A percentile compares a stretch with the other conserved stretches of the same genome.
Conservation (phyloP, 2,888 invertebrate species). For the Andrena camellia region DNA sequence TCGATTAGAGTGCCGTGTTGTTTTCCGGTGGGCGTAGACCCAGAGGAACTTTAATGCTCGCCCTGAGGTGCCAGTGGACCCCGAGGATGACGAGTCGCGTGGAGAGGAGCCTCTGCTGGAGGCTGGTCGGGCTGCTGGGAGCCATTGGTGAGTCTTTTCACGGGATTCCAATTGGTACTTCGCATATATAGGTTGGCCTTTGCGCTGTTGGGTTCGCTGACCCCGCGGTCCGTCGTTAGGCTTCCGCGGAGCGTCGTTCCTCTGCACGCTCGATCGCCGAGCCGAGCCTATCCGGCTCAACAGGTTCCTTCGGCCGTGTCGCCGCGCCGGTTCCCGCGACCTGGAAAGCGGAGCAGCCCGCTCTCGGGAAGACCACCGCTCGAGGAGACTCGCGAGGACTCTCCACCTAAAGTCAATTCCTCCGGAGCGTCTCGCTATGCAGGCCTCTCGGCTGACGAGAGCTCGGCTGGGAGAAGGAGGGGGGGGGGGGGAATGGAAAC, state of each 20-base stretch:
- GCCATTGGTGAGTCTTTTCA: slow-evolving; percentile 57
- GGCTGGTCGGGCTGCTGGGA: slow-evolving; percentile 52
- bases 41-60: slow-evolving; percentile 6
- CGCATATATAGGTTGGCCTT: neutral
- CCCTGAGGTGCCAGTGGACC: neutral
- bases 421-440: neutral
- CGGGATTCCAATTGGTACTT: slow-evolving; percentile 2
- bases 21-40: slow-evolving; percentile 2
- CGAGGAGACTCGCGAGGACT: neutral
- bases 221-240: neutral
- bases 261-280: slow-evolving; percentile 12
- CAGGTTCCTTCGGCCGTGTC: slow-evolving; percentile 38
- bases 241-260: neutral
- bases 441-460: neutral
- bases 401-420: slow-evolving; percentile 21
- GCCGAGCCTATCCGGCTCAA: slow-evolving; percentile 43
- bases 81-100: slow-evolving; percentile 2
- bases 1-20: slow-evolving; percentile 11
- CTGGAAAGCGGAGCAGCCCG: neutral
- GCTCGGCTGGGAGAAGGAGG: neutral
- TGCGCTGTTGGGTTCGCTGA: slow-evolving; percentile 9
- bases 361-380: neutral
- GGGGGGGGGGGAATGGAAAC: neutral
- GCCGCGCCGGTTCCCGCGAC: slow-evolving; percentile 20
- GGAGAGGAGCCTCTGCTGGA: slow-evolving; percentile 41